A percentile compares a stretch with the other conserved stretches of the same genome.
Evolutionary conservation across 1,140 invertebrate species (phyloP).

Genomic region (fruit fly (Drosophila melanogaster)): DNA sequence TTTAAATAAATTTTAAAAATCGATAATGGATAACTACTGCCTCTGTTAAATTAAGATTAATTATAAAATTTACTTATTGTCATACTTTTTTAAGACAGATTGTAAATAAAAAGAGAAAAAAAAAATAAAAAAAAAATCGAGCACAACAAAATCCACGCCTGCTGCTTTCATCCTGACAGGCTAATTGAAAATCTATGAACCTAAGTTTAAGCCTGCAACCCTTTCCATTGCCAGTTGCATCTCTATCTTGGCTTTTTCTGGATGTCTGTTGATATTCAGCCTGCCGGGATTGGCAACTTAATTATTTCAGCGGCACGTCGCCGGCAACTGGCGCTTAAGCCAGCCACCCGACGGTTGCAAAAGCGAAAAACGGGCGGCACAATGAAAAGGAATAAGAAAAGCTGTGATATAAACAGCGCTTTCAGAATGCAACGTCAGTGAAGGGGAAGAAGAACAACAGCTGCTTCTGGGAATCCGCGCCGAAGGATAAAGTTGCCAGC

Average conservation of each 20-base stretch:
- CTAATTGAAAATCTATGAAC: conserved; percentile 75
- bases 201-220: conserved; percentile 50
- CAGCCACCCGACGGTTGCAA: conserved; percentile 69
- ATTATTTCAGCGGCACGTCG: conserved; percentile 78
- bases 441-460: conserved; percentile 17
- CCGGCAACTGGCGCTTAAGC: conserved; percentile 57
- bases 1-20: neutral
- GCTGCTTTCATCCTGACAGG: conserved; percentile 37
- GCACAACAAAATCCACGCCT: conserved; percentile 33
- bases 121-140: too few relatives aligned
- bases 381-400: conserved; percentile 25
- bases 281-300: conserved; percentile 66
- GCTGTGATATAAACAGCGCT: conserved; percentile 69
- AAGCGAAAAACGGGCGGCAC: conserved; percentile 31
- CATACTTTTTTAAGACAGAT: too few relatives aligned
- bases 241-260: conserved; percentile 4
- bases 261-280: conserved; percentile 19
- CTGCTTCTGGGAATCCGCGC: conserved; percentile 76
- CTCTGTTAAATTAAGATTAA: too few relatives aligned
- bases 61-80: too few relatives aligned
- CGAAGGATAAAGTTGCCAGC: conserved; percentile 70
- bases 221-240: neutral
- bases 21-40: too few relatives aligned
- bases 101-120: too few relatives aligned
- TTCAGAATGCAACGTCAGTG: conserved; percentile 45